phyloP scores from a whole-genome alignment of 2,888 invertebrate species.

The Taenaris catops region DNA sequence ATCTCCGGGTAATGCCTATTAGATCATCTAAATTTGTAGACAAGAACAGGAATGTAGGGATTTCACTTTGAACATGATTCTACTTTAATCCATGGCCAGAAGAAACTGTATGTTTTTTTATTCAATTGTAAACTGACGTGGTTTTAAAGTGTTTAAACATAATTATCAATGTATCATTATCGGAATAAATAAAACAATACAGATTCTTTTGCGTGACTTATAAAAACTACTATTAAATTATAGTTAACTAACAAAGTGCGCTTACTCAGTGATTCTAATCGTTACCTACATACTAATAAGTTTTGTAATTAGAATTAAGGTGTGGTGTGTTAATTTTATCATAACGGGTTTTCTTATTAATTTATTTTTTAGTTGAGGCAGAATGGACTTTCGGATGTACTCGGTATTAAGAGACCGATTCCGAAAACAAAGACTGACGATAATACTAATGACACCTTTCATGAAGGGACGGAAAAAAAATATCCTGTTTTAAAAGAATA shows the following conservation, averaged over 20 bases:
- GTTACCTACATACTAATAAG: conserved; percentile 31
- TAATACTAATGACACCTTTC: too few species aligned
- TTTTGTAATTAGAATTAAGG: conserved; percentile 71
- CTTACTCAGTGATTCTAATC: conserved; percentile 48
- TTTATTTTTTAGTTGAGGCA: conserved; percentile 20
- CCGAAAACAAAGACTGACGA: too few species aligned
- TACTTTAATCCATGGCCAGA: background rate
- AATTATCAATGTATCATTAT: too few species aligned
- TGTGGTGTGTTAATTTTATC: conserved; percentile 64
- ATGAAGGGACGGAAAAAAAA: too few species aligned
- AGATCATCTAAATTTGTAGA: too few species aligned
- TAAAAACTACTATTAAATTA: conserved; percentile 6
- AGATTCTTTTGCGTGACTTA: conserved; percentile 7
- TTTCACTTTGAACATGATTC: conserved; percentile 1
- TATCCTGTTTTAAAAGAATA: too few species aligned
- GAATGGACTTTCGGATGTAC: background rate
- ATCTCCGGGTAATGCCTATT: too few species aligned
- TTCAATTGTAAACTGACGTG: too few species aligned
- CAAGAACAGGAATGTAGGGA: too few species aligned
- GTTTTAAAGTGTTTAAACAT: too few species aligned
- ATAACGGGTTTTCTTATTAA: conserved; percentile 22
- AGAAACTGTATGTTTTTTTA: conserved; percentile 8
- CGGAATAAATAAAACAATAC: conserved; percentile 2
- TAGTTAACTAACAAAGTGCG: conserved; percentile 22
- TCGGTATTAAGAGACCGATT: too few species aligned